Evolutionary conservation across 2,113 vertebrate genomes (phyloP), one percentile per base, ranked within the genome.

Genomic region (Brienomyrus longianalis): DNA sequence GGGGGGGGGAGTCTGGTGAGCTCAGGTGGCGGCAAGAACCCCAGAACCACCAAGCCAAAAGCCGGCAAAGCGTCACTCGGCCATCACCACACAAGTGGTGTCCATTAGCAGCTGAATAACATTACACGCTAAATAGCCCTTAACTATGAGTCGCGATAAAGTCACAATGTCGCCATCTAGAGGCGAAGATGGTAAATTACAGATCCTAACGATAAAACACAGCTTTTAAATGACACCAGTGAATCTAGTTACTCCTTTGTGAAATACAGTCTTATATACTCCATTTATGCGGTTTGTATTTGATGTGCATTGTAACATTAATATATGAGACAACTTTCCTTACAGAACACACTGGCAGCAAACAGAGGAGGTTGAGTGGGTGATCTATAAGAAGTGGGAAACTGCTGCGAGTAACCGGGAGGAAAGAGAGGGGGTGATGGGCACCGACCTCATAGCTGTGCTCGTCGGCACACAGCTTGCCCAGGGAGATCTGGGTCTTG

Each of bases 401-500:
- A 35, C 27, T 5, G 2, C 39, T 2, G 0, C 0, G 3, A 23
- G 19, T 23, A 48, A 27, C 19, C n/a, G 19, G 39, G 45, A 19
- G n/a, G 31, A 35, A 11, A 39, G 11, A 11, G 5, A 1, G 10
- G 15, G 6, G 74, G 45, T 3, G 23, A 3, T 35, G n/a, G 4
- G 31, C 7, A 21, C 96, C 93, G 66, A 98, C 98, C 98, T 99
- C 97, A 8, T 97, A 97, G 94, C 96, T 96, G 91, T 97, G 97
- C 59, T 99, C 98, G 31, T 99, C 98, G 0, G 95, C 94, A 91
- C 98, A 99, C 89, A 99, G 97, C 92, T 99, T 99, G 90, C 98
- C 98, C 94, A 99, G 94, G 0, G 98, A 99, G 96, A 99, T 99
- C 96, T 99, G 98, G 19, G 98, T 99, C 95, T 99, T 99, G 92